Evolutionary conservation across 2,113 vertebrate species (phyloP).

Genomic region (Brachionichthys hirsutus): DNA sequence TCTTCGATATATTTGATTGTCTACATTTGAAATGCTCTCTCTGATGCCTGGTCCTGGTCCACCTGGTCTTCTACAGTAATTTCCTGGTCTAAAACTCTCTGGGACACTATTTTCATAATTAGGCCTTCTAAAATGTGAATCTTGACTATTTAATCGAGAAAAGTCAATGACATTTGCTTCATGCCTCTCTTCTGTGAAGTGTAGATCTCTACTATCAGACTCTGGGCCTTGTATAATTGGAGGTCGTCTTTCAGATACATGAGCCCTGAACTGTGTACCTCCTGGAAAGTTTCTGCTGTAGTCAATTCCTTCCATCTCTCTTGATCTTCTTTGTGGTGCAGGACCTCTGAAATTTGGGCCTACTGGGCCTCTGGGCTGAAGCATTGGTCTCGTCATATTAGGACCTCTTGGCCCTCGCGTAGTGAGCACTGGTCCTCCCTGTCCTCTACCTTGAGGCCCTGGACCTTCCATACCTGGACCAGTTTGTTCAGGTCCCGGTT

Average conservation of each 20-base stretch:
- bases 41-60: slow-evolving; percentile 17
- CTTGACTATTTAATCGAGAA: slow-evolving; percentile 7
- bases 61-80: slow-evolving; percentile 29
- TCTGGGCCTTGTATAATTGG: slow-evolving; percentile 15
- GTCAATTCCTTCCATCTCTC: slow-evolving; percentile 4
- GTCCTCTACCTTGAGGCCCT: slow-evolving; percentile 7
- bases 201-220: slow-evolving; percentile 22
- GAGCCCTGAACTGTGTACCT: slow-evolving; percentile 7
- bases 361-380: slow-evolving; percentile 19
- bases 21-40: slow-evolving; percentile 22
- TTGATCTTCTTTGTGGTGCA: slow-evolving; percentile 12
- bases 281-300: slow-evolving; percentile 6
- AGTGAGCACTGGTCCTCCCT: slow-evolving; percentile 5
- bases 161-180: slow-evolving; percentile 19
- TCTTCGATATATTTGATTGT: slow-evolving; percentile 26
- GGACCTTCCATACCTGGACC: slow-evolving; percentile 1
- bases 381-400: slow-evolving; percentile 21
- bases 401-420: slow-evolving; percentile 24
- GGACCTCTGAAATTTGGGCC: slow-evolving; percentile 19
- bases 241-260: slow-evolving; percentile 6
- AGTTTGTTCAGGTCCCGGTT: slow-evolving; percentile 18
- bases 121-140: slow-evolving; percentile 18
- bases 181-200: not conserved
- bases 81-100: slow-evolving; percentile 5
- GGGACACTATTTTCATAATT: slow-evolving; percentile 14